These are phyloP conservation scores for Eptatretus burgeri DNA, from an alignment of 2,113 vertebrate genomes.

Conservation along the genomic window DNA sequence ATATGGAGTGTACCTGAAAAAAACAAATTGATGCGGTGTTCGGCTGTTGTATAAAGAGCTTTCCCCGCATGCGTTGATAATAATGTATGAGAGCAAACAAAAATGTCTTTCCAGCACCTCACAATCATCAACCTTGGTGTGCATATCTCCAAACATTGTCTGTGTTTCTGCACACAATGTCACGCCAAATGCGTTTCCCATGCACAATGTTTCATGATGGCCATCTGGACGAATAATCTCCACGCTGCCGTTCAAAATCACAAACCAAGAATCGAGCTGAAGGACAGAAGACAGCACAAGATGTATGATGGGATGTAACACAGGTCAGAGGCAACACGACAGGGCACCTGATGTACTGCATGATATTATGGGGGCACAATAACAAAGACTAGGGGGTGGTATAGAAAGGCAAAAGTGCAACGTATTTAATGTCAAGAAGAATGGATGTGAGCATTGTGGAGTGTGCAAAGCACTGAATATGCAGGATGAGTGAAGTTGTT, in stretches of 20 bases:
- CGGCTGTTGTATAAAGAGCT: too few species aligned
- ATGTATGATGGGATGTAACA: neutral
- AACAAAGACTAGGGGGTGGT: too few species aligned
- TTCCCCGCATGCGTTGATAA: too few species aligned
- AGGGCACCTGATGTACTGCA: neutral
- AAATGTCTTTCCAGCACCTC: constrained; percentile 27
- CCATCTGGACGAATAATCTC: constrained; percentile 71
- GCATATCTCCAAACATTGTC: constrained; percentile 93
- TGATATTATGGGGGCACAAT: neutral
- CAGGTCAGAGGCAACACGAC: neutral
- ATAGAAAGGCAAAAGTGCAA: too few species aligned
- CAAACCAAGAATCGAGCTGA: constrained; percentile 95
- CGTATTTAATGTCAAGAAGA: too few species aligned
- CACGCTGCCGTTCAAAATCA: constrained; percentile 90
- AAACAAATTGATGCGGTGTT: too few species aligned
- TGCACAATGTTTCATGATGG: constrained; percentile 68
- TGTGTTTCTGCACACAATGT: constrained; percentile 91
- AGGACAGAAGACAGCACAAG: constrained; percentile 7
- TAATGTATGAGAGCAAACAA: too few species aligned
- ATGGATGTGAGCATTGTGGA: too few species aligned
- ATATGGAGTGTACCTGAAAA: too few species aligned
- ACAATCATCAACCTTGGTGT: constrained; percentile 96
- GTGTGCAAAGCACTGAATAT: too few species aligned
- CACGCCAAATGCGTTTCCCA: constrained; percentile 96
- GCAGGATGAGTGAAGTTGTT: neutral